A percentile compares a stretch with the other conserved stretches of the same genome.
Evolutionary conservation across 2,888 invertebrate genomes (phyloP).

Genomic region (Hemaris fuciformis): DNA sequence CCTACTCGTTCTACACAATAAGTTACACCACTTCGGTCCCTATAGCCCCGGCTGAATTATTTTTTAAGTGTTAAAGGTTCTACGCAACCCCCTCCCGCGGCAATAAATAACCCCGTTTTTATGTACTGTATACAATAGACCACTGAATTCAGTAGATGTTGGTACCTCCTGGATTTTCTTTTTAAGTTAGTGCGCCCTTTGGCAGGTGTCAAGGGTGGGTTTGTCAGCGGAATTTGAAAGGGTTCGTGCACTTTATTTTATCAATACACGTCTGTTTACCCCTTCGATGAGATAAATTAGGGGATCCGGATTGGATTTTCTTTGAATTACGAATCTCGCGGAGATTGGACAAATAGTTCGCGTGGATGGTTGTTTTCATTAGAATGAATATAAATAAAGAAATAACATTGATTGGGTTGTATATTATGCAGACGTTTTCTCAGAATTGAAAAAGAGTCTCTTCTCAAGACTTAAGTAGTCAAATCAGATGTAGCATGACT

Average conservation of each 20-base stretch:
- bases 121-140: constrained; percentile 35
- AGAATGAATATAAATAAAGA: background rate
- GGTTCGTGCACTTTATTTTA: background rate
- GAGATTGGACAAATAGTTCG: background rate
- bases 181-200: constrained; percentile 24
- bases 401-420: no score
- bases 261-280: background rate
- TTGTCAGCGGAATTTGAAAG: constrained; percentile 23
- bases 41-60: constrained; percentile 47
- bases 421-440: no score
- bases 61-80: constrained; percentile 64
- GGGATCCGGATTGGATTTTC: background rate
- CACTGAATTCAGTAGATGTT: constrained; percentile 36
- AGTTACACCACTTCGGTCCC: constrained; percentile 22
- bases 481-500: no score
- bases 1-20: constrained; percentile 15
- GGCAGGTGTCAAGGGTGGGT: constrained; percentile 25
- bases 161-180: constrained; percentile 25
- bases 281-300: constrained; percentile 1
- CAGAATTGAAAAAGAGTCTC: background rate
- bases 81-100: constrained; percentile 43
- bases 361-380: background rate
- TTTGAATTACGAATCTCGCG: background rate
- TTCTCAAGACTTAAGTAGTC: no score
- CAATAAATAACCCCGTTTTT: constrained; percentile 49